phyloP scores from a whole-genome alignment of 2,888 invertebrate species.

The Drosophila macrospina region DNA sequence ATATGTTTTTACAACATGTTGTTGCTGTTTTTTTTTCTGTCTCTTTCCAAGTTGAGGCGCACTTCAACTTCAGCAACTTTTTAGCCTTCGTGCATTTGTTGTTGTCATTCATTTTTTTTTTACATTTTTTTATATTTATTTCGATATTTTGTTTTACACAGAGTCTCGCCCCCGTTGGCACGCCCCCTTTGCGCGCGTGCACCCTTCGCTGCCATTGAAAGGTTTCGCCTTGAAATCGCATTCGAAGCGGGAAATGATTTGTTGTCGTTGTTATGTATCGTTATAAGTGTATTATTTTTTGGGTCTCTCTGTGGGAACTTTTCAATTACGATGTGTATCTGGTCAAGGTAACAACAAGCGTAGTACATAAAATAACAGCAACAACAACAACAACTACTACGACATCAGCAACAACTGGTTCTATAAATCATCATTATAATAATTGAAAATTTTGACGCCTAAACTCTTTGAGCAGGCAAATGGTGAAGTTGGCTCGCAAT shows the following conservation, averaged over 20 bases:
- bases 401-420: slow-evolving; percentile 39
- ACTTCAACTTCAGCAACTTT: slow-evolving; percentile 39
- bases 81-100: slow-evolving; percentile 46
- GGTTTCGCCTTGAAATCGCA: slow-evolving; percentile 72
- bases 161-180: slow-evolving; percentile 8
- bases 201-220: slow-evolving; percentile 72
- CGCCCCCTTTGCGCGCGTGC: slow-evolving; percentile 34
- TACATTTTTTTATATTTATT: slow-evolving; percentile 3
- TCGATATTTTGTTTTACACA: slow-evolving; percentile 23
- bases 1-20: slow-evolving; percentile 18
- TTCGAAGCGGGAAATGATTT: slow-evolving; percentile 76
- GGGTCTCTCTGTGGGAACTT: slow-evolving; percentile 57
- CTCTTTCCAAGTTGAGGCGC: slow-evolving; percentile 24
- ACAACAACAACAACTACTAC: slow-evolving; percentile 9
- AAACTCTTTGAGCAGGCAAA: slow-evolving; percentile 26
- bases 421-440: slow-evolving; percentile 59
- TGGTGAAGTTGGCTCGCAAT: neutral
- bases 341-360: slow-evolving; percentile 59
- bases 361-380: slow-evolving; percentile 23
- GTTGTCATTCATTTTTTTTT: slow-evolving; percentile 22
- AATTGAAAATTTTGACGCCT: slow-evolving; percentile 33
- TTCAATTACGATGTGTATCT: slow-evolving; percentile 53
- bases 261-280: slow-evolving; percentile 29
- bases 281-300: slow-evolving; percentile 29
- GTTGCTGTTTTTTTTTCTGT: slow-evolving; percentile 29